These are phyloP conservation scores for Halichoeres trimaculatus DNA, from an alignment of 2,113 vertebrate genomes.

Conservation along the genomic window DNA sequence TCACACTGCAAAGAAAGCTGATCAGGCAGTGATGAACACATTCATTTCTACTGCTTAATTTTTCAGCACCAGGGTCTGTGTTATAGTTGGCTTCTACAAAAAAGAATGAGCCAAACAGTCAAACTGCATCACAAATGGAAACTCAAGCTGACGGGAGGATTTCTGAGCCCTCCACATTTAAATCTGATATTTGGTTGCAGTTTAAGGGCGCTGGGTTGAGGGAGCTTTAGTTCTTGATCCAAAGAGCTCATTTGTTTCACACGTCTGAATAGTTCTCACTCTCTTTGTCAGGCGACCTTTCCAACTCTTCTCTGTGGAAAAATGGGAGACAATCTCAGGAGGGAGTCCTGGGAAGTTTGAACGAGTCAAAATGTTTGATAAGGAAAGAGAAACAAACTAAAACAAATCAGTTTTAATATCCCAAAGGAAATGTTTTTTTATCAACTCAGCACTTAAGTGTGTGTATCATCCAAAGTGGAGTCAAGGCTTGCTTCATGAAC, in stretches of 20 bases:
- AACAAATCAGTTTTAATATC: not conserved
- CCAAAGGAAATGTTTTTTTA: not conserved
- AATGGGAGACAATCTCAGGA: not conserved
- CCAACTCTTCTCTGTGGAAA: not conserved
- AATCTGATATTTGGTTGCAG: not conserved
- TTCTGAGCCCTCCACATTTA: not conserved
- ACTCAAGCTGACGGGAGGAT: not conserved
- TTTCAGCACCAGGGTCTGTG: slow-evolving; percentile 10
- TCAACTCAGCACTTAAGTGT: no score
- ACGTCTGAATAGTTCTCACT: not conserved
- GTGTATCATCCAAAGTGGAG: no score
- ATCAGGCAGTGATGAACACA: not conserved
- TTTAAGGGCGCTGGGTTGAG: not conserved
- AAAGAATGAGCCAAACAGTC: slow-evolving; percentile 7
- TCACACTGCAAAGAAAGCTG: not conserved
- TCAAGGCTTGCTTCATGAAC: no score
- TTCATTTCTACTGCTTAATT: slow-evolving; percentile 5
- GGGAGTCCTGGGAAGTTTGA: not conserved
- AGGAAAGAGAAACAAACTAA: not conserved
- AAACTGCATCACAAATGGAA: slow-evolving; percentile 8
- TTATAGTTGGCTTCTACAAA: slow-evolving; percentile 26
- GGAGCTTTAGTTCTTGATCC: not conserved
- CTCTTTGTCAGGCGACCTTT: not conserved
- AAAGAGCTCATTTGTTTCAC: not conserved
- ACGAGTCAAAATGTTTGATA: not conserved